A percentile compares a stretch with the other conserved stretches of the same genome.
phyloP scores from a whole-genome alignment of 2,888 invertebrate species.

The Drosophila picticornis region DNA sequence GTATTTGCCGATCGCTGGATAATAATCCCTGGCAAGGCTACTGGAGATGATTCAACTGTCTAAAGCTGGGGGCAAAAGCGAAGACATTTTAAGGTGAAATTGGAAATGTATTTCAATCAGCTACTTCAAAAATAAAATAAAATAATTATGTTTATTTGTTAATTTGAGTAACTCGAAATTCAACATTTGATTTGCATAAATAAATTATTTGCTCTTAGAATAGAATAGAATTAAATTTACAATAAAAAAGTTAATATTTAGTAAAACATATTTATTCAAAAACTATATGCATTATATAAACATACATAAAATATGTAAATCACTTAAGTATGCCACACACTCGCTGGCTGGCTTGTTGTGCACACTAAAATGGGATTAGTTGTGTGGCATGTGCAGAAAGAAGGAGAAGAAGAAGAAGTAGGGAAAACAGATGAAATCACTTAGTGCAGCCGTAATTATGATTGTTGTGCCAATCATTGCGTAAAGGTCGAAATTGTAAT shows the following conservation, averaged over 20 bases:
- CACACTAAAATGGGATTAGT: slow-evolving; percentile 22
- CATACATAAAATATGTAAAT: not conserved
- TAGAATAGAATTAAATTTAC: no score
- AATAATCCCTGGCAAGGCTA: not conserved
- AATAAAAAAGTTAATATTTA: no score
- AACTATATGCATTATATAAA: not conserved
- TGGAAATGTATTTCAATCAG: not conserved
- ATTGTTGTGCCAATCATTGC: slow-evolving; percentile 55
- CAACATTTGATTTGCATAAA: not conserved
- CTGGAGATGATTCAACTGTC: slow-evolving; percentile 21
- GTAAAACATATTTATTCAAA: not conserved
- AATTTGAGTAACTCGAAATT: not conserved
- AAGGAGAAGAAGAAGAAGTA: not conserved
- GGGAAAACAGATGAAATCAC: slow-evolving; percentile 51
- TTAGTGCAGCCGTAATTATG: slow-evolving; percentile 47
- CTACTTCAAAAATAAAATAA: not conserved
- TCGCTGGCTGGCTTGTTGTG: not conserved
- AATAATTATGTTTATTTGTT: not conserved
- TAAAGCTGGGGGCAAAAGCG: not conserved
- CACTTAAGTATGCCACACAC: not conserved
- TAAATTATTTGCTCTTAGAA: not conserved
- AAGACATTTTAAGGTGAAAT: not conserved
- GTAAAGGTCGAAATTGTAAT: slow-evolving; percentile 24
- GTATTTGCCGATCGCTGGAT: not conserved
- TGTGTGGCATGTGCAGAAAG: not conserved